These are phyloP conservation scores for Heterodera filipjevi DNA, from an alignment of 2,888 invertebrate genomes.

Conservation along the genomic window DNA sequence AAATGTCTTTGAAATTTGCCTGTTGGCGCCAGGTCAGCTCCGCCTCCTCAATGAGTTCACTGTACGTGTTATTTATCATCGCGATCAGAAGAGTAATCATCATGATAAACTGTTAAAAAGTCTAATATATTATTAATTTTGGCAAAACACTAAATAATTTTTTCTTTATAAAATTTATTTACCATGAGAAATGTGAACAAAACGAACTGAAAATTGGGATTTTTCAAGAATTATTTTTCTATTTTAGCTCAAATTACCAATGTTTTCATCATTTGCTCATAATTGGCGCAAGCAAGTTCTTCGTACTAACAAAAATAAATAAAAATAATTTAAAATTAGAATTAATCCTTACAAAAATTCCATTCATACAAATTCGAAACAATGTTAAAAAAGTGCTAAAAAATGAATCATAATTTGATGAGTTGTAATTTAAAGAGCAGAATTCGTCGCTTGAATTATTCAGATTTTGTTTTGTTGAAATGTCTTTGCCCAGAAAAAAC, in stretches of 20 bases:
- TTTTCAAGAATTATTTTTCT: background rate
- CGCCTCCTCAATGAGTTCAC: constrained; percentile 93
- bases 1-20: constrained; percentile 70
- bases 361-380: constrained; percentile 94
- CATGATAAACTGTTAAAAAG: constrained; percentile 76
- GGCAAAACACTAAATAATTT: too few relatives aligned
- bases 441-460: constrained; percentile 48
- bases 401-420: constrained; percentile 73
- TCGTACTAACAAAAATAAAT: constrained; percentile 77
- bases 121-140: constrained; percentile 69
- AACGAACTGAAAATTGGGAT: constrained; percentile 72
- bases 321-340: background rate
- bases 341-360: constrained; percentile 71
- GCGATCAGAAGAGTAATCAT: constrained; percentile 78
- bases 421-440: constrained; percentile 50
- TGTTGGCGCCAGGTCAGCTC: constrained; percentile 99
- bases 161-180: background rate
- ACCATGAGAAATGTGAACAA: constrained; percentile 91
- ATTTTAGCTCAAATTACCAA: constrained; percentile 76
- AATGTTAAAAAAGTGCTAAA: constrained; percentile 94
- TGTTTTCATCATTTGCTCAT: constrained; percentile 87
- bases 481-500: constrained; percentile 84
- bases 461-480: constrained; percentile 60
- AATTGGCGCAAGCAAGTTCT: constrained; percentile 84
- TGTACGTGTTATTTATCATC: constrained; percentile 99